Evolutionary conservation across 1,140 invertebrate species (phyloP).

Genomic region (Choristoneura fumiferana): DNA sequence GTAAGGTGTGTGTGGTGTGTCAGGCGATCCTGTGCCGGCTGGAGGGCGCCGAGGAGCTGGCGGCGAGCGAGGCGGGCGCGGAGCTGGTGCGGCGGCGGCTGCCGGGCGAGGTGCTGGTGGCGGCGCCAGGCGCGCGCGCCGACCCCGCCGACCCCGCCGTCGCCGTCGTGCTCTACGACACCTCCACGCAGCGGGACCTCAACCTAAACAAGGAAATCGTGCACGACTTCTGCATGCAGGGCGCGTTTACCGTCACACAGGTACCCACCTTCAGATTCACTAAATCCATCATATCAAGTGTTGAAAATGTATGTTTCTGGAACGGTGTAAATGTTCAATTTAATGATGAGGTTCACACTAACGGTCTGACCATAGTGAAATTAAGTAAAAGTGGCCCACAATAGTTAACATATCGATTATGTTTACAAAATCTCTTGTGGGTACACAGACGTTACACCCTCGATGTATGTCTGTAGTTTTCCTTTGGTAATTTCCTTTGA

Average conservation of each 20-base stretch:
- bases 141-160: slow-evolving; percentile 63
- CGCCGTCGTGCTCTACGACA: slow-evolving; percentile 65
- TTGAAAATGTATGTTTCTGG: too few species aligned
- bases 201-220: slow-evolving; percentile 72
- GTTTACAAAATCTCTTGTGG: too few species aligned
- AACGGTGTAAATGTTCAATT: too few species aligned
- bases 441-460: too few species aligned
- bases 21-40: slow-evolving; percentile 81
- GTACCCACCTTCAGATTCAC: too few species aligned
- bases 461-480: too few species aligned
- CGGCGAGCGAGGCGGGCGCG: slow-evolving; percentile 62
- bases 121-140: slow-evolving; percentile 55
- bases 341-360: too few species aligned
- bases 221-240: slow-evolving; percentile 65
- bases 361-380: too few species aligned
- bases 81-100: slow-evolving; percentile 54
- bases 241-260: slow-evolving; percentile 60
- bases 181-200: slow-evolving; percentile 61
- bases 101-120: slow-evolving; percentile 62
- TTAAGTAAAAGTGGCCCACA: too few species aligned
- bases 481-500: background rate
- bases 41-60: slow-evolving; percentile 79
- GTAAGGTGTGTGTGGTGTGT: background rate
- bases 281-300: too few species aligned
- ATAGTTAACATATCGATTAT: too few species aligned